Base-by-base conservation (phyloP, 2,113 vertebrate genomes). In the Poecilia latipinna region DNA sequence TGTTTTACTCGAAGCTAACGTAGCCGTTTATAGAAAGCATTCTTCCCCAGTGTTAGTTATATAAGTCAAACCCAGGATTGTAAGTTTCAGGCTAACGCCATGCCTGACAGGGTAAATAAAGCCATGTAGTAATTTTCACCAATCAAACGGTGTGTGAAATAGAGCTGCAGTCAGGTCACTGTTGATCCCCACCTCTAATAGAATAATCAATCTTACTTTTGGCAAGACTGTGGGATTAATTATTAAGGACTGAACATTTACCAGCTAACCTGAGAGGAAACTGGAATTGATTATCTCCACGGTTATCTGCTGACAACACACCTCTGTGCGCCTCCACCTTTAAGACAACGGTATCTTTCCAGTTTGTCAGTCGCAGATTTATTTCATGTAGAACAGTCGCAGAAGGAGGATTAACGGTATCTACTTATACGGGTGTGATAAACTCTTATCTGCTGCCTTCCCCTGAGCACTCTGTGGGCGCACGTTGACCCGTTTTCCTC, bases 371-470 rank as follows among this genome's bases (percentile, higher is more conserved):
- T 87, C 83, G 78, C 87, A 91, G 85, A 90, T 89, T 83, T 81
- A 83, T 87, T 89, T 79, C 72, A 82, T 86, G 81, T 92, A 80
- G 82, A 88, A 82, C 84, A 84, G 79, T 89, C 85, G 79, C 87
- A 85, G 74, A 77, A 85, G 82, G 83, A 88, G 92, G 92, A 93
- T 94, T 94, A 93, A 79, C 80, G 17, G 68, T 91, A 92, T 92
- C 89, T 90, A 79, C 87, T 91, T 85, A 83, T 89, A 87, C 78
- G 82, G 86, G 72, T 82, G 82, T 86, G 93, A 92, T 93, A 92
- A 91, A 91, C 84, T 91, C 87, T 91, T 90, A 91, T 92, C 91
- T 92, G 72, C 79, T 69, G 44, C 67, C 66, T 86, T 87, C 89
- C 91, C 92, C 84, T 22, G 83, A 91, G 90, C 88, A 65, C 85